These are phyloP conservation scores for Potamilus streckersoni DNA, from an alignment of 1,140 invertebrate species.

Conservation along the genomic window DNA sequence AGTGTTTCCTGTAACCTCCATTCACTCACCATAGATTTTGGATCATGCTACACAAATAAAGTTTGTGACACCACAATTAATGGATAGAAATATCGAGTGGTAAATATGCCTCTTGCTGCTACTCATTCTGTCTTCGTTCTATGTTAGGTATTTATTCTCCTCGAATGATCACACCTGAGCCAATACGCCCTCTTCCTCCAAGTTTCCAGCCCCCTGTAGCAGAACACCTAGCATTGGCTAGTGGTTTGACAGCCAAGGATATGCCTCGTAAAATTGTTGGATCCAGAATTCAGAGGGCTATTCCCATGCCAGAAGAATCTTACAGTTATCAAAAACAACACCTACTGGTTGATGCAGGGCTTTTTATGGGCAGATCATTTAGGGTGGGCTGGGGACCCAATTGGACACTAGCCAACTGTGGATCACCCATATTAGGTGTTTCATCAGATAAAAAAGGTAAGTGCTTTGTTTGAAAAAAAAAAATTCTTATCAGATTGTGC, in stretches of 20 bases:
- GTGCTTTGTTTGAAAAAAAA: too few species aligned
- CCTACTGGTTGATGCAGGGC: conserved; percentile 75
- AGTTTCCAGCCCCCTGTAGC: conserved; percentile 46
- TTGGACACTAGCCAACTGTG: conserved; percentile 72
- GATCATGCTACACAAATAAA: too few species aligned
- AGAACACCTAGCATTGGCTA: conserved; percentile 56
- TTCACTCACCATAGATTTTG: too few species aligned
- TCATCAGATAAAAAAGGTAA: too few species aligned
- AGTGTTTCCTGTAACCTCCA: too few species aligned
- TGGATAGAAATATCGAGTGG: background rate
- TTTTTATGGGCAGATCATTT: conserved; percentile 76
- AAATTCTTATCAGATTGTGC: too few species aligned
- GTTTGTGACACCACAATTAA: too few species aligned
- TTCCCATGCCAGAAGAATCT: conserved; percentile 53
- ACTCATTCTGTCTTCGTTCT: conserved; percentile 5
- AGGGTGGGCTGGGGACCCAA: conserved; percentile 81
- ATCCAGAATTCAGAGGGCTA: conserved; percentile 41
- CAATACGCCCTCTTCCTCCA: conserved; percentile 30
- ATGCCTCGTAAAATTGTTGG: conserved; percentile 48
- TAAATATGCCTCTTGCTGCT: background rate
- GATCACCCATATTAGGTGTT: conserved; percentile 1
- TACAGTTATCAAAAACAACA: conserved; percentile 62
- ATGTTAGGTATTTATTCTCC: conserved; percentile 35
- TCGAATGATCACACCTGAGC: conserved; percentile 42
- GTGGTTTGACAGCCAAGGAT: conserved; percentile 55